phyloP scores from a whole-genome alignment of 2,888 invertebrate species.

The Ormyrus thymus region DNA sequence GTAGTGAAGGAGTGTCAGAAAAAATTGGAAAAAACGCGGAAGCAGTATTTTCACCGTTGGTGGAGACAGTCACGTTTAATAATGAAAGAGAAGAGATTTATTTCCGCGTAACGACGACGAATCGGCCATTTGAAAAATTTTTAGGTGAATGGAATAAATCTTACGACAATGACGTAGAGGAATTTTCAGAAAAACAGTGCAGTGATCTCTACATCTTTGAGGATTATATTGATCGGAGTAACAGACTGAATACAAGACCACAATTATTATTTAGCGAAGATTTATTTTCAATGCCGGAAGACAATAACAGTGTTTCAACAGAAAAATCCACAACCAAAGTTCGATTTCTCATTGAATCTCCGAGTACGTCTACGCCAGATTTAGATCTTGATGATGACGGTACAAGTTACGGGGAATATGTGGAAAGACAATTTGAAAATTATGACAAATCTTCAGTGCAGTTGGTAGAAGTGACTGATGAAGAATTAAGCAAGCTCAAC shows the following conservation, averaged over 20 bases:
- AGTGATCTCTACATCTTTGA: constrained; percentile 65
- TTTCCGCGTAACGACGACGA: constrained; percentile 70
- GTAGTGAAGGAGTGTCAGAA: constrained; percentile 5
- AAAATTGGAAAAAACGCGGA: constrained; percentile 4
- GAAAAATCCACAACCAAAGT: constrained; percentile 62
- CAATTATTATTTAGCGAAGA: constrained; percentile 39
- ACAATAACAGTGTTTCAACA: constrained; percentile 10
- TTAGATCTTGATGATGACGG: constrained; percentile 49
- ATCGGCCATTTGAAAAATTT: constrained; percentile 68
- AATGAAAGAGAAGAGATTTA: constrained; percentile 60
- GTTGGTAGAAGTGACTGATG: constrained; percentile 36
- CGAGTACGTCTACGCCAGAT: constrained; percentile 61
- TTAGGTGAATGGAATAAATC: constrained; percentile 61
- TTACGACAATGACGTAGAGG: constrained; percentile 48
- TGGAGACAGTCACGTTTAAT: constrained; percentile 46
- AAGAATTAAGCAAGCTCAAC: constrained; percentile 18
- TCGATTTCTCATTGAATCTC: constrained; percentile 67
- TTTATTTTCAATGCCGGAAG: constrained; percentile 27
- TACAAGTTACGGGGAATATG: constrained; percentile 27
- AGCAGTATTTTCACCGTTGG: constrained; percentile 5
- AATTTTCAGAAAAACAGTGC: constrained; percentile 41
- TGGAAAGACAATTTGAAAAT: constrained; percentile 34
- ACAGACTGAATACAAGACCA: constrained; percentile 55
- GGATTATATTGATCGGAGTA: constrained; percentile 67
- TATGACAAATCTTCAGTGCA: constrained; percentile 6